Conservation (phyloP, 2,113 vertebrate genomes). For the Tyrannus savana region DNA sequence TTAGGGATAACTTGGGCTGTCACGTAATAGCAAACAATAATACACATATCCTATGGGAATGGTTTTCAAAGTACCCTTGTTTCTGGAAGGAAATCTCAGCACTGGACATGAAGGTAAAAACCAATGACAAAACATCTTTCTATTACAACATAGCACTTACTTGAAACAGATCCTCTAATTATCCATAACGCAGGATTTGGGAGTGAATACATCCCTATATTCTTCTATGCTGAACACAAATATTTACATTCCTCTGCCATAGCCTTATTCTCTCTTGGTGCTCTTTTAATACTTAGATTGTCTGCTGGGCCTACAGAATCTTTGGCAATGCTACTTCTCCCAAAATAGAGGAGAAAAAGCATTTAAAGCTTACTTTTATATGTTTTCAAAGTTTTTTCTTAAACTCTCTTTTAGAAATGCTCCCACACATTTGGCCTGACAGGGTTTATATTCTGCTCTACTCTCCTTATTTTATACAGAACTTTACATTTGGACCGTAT, state of each 20-base stretch:
- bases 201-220: accelerated
- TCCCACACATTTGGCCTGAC: neutral
- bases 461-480: neutral
- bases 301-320: neutral
- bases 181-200: neutral
- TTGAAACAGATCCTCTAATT: neutral
- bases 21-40: neutral
- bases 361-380: neutral
- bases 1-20: neutral
- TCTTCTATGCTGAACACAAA: neutral
- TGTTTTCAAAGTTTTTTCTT: neutral
- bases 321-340: neutral
- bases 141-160: neutral
- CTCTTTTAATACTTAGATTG: neutral
- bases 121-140: neutral
- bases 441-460: neutral
- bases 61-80: neutral
- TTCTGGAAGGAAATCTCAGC: neutral
- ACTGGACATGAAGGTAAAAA: neutral
- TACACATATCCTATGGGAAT: neutral
- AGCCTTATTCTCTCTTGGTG: neutral
- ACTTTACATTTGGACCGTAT: neutral
- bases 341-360: neutral
- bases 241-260: neutral
- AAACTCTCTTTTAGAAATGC: neutral